phyloP scores from a whole-genome alignment of 2,888 invertebrate genomes.

The Craniophora ligustri region DNA sequence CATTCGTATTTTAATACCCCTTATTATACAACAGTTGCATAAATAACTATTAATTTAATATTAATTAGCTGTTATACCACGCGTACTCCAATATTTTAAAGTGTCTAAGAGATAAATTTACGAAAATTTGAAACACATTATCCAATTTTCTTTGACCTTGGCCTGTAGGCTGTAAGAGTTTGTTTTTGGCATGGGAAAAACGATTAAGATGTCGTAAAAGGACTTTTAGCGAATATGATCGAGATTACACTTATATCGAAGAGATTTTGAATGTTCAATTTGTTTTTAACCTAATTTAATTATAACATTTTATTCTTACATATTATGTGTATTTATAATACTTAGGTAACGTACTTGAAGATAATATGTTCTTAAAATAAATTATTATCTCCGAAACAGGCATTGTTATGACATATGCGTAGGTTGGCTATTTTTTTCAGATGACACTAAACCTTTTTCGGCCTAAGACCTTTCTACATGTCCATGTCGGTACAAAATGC shows the following conservation, averaged over 20 bases:
- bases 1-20: too few relatives aligned
- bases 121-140: slow-evolving; percentile 35
- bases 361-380: slow-evolving; percentile 22
- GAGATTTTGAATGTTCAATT: slow-evolving; percentile 36
- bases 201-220: slow-evolving; percentile 34
- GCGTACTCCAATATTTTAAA: too few relatives aligned
- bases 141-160: slow-evolving; percentile 54
- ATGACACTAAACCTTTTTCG: slow-evolving; percentile 28
- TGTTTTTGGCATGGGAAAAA: slow-evolving; percentile 23
- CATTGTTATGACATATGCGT: slow-evolving; percentile 41
- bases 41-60: too few relatives aligned
- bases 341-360: background rate
- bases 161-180: slow-evolving; percentile 40
- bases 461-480: slow-evolving; percentile 5
- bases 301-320: background rate
- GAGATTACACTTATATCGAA: slow-evolving; percentile 33
- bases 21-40: too few relatives aligned
- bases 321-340: background rate
- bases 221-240: slow-evolving; percentile 38
- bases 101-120: too few relatives aligned
- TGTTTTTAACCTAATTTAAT: slow-evolving; percentile 22
- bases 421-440: slow-evolving; percentile 28
- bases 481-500: slow-evolving; percentile 11
- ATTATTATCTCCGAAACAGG: slow-evolving; percentile 10
- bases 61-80: too few relatives aligned